Evolutionary conservation across 1,140 invertebrate genomes (phyloP), one percentile per base, ranked within the genome.

Genomic region (Bombus impatiens): DNA sequence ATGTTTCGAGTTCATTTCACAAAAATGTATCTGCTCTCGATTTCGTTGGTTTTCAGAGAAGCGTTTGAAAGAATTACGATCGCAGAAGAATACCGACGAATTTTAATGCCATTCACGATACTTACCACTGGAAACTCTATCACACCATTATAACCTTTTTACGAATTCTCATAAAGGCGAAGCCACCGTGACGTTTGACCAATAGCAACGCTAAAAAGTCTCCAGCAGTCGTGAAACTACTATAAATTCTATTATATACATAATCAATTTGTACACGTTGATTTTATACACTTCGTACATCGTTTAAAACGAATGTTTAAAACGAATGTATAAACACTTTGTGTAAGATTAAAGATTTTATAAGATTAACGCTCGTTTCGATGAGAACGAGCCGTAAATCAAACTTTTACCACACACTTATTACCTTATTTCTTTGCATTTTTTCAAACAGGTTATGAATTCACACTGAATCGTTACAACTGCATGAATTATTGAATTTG

Each of bases 181-280:
- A 42, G 18, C 53, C 37, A 57, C 76, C 76, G 42, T 78, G 18
- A 62, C 13, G 40, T 78, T 78, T 42, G 57, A 42, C 57, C 76
- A 78, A 78, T 78, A 65, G 76, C 76, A n/a, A 62, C 15, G 28
- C 13, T 62, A 78, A 78, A 78, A 78, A 77, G 59, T 77, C 57
- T 42, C 28, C 57, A 77, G 28, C 42, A 32, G 4, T 62, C 0
- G 15, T 32, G 4, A n/a, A 42, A 42, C 28, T 59, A 59, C 1
- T 59, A 37, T 59, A 77, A 40, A 37, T 10, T 12, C 0, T 18
- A 44, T 18, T 32, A 42, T 4, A 15, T 28, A n/a, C 12, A 42
- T 35, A n/a, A 67, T 9, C 32, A 8, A 67, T 62, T n/a, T 62
- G 28, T 62, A n/a, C 4, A 4, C 12, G 4, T 12, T 1, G 59